Evolutionary conservation across 2,888 invertebrate genomes (phyloP).

Genomic region (Hermaeophaga mercurialis): DNA sequence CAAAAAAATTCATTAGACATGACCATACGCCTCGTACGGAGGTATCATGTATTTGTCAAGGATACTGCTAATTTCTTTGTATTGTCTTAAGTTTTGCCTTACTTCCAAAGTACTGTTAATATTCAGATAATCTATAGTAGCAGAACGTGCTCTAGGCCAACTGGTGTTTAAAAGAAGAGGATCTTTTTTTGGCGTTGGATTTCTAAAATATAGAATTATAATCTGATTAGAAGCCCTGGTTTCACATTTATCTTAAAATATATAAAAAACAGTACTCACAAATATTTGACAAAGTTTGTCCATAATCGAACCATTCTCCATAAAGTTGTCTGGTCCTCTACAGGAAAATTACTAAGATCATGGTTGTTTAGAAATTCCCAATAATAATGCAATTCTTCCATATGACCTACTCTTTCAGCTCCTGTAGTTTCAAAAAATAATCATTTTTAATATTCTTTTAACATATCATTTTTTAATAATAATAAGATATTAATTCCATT

Average conservation of each 20-base stretch:
- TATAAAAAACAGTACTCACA: too few species aligned
- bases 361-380: conserved; percentile 19
- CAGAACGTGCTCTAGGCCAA: conserved; percentile 16
- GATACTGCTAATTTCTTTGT: conserved; percentile 17
- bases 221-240: too few species aligned
- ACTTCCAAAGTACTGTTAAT: conserved; percentile 22
- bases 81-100: conserved; percentile 15
- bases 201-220: conserved; percentile 23
- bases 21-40: conserved; percentile 18
- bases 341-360: conserved; percentile 14
- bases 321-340: conserved; percentile 12
- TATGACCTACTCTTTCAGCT: conserved; percentile 22
- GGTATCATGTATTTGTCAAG: conserved; percentile 24
- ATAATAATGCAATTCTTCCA: conserved; percentile 23
- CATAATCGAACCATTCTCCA: conserved; percentile 16
- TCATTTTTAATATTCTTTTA: not conserved
- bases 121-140: conserved; percentile 18
- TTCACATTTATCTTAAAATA: too few species aligned
- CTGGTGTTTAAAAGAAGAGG: conserved; percentile 13
- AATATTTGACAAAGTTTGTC: conserved; percentile 23
- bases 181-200: conserved; percentile 23
- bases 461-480: not conserved
- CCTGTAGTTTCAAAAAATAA: conserved; percentile 9
- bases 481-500: not conserved
- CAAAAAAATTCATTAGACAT: not conserved